Evolutionary conservation across 2,113 vertebrate genomes (phyloP), one percentile per base, ranked within the genome.

Genomic region (Callorhinus ursinus): DNA sequence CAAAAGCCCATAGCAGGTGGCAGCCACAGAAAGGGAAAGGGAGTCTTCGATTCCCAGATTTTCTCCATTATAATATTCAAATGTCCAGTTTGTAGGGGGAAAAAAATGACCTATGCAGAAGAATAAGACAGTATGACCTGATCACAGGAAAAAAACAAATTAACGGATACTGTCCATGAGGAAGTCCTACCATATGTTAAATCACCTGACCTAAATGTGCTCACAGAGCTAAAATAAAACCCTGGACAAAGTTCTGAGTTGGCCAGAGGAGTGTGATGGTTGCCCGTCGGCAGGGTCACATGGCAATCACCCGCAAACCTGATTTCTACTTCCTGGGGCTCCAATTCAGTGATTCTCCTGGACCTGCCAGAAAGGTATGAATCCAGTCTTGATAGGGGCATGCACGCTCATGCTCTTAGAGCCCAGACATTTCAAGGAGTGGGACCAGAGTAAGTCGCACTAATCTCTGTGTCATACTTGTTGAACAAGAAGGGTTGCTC

Each of bases 251-350:
- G n/a, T 24, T 18, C 0, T 31, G 13, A 7, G 15, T 4, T 5
- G 19, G 33, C 7, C 11, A 0, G 36, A 10, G 51, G 7, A 24
- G 39, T 3, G 0, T 0, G 3, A 12, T 21, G 22, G 6, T 10
- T 19, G 21, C 9, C 10, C 13, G 0, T 0, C 2, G 39, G 15
- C 0, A 0, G 10, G 15, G 15, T 28, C 26, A 4, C 16, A 15
- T 4, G 39, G 31, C 1, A 1, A 7, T 10, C 16, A 10, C 55
- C 57, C 31, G 4, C 2, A 39, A 24, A 3, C 59, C 33, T n/a
- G 22, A 51, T 61, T 80, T 46, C 39, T 26, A 0, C 31, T 51
- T 49, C 28, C 77, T 61, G 55, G 7, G 7, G 1, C 21, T n/a
- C 22, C 13, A 31, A 55, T 49, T 77, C 82, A 22, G 14, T 12